A percentile compares a stretch with the other conserved stretches of the same genome.
Conservation (phyloP, 2,113 vertebrate species). For the Malurus elegans region DNA sequence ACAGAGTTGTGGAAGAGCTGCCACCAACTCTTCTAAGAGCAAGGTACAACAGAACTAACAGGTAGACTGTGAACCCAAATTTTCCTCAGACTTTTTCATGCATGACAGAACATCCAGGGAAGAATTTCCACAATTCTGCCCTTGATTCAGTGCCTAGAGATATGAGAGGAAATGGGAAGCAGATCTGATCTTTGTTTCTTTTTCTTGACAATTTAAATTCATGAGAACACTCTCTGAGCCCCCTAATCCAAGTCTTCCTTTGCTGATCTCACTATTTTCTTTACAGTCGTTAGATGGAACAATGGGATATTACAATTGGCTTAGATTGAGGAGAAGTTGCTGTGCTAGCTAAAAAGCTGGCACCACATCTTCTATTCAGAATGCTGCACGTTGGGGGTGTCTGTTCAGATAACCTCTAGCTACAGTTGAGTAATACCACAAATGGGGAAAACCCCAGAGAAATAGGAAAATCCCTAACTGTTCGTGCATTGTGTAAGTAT, state of each 20-base stretch:
- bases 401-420: constrained; percentile 58
- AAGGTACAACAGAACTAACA: not conserved
- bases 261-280: constrained; percentile 15
- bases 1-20: not conserved
- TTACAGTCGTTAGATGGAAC: not conserved
- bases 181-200: not conserved
- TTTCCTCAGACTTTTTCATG: not conserved
- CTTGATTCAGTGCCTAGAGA: not conserved
- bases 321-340: constrained; percentile 8
- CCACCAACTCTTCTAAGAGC: not conserved
- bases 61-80: not conserved
- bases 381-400: not conserved
- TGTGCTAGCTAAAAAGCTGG: constrained; percentile 28
- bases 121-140: not conserved
- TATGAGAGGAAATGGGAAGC: not conserved
- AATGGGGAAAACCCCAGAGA: constrained; percentile 63
- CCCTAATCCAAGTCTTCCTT: not conserved
- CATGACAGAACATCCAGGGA: not conserved
- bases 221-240: not conserved
- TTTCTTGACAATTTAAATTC: not conserved
- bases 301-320: not conserved
- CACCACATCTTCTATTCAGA: constrained; percentile 51
- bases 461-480: constrained; percentile 63
- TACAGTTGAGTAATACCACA: constrained; percentile 41
- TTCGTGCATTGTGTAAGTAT: constrained; percentile 53